Evolutionary conservation across 2,113 vertebrate species (phyloP), one percentile per base, ranked within the genome.

Genomic region (Tretioscincus oriximinensis): DNA sequence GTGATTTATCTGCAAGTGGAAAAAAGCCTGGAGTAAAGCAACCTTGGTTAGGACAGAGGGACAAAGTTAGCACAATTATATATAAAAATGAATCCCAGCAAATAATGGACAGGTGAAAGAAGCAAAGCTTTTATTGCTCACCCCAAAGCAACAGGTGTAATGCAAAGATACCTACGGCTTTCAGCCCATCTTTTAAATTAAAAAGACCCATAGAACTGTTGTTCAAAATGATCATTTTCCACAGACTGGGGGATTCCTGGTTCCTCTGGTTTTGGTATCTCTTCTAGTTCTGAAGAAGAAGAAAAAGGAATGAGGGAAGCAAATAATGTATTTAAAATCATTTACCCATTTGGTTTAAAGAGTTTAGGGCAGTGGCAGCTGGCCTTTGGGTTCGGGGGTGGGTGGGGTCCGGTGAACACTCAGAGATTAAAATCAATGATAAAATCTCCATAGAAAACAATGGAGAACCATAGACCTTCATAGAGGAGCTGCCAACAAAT

Each of bases 231-330:
- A 0, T 89, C 71, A 21, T 49, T 88, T 80, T 92, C 89, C 83
- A 88, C 80, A 35, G 9, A 76, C 64, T 72, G 85, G n/a, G 84
- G 31, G 29, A 29, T 70, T 68, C 83, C 89, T 72, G 51, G 72
- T 63, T 88, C 92, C 51, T 68, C 69, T 74, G 73, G 77, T 66
- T 78, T 64, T 76, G 85, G 45, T 64, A 77, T 21, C 47, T 91
- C 86, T 31, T 86, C 81, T 67, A 81, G 77, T 90, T 88, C 94
- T 95, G 4, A 18, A 88, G 86, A 76, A 77, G 26, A 5, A 65
- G 14, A 18, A 18, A 79, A 81, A 78, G 54, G 82, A 71, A 86
- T 41, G 54, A 84, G 4, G 26, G 68, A 87, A 84, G 22, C 21
- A 65, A 73, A 73, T 21, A 35, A 54, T 7, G 9, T 18, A 28